Conservation (phyloP, 2,888 invertebrate species). For the Rhogogaster chlorosoma region DNA sequence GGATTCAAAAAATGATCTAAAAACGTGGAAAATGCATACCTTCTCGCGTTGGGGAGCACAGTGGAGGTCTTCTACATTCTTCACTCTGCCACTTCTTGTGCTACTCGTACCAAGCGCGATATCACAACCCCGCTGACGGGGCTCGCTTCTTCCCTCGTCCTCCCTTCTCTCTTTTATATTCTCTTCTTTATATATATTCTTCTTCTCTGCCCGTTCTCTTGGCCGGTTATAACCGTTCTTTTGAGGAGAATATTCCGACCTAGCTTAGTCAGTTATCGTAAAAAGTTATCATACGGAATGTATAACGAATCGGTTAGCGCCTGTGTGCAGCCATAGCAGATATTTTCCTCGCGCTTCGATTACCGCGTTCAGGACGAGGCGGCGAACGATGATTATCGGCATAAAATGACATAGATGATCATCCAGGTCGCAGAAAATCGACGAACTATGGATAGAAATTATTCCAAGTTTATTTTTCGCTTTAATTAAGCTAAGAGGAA, state of each 20-base stretch:
- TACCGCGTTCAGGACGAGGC: not conserved
- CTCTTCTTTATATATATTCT: not conserved
- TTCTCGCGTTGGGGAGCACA: not conserved
- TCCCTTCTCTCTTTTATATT: not conserved
- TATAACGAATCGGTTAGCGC: conserved; percentile 30
- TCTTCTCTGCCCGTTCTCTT: not conserved
- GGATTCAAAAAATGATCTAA: not conserved
- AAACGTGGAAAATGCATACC: not conserved
- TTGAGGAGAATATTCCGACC: conserved; percentile 11
- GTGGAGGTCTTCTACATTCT: conserved; percentile 44
- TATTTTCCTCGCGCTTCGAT: conserved; percentile 7
- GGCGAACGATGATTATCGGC: not conserved
- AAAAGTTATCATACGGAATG: conserved; percentile 32
- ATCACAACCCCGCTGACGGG: conserved; percentile 54
- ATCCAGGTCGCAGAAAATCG: not conserved
- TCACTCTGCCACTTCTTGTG: conserved; percentile 56
- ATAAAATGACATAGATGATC: not conserved
- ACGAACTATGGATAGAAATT: not conserved
- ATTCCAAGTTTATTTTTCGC: not conserved
- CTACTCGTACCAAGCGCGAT: conserved; percentile 46
- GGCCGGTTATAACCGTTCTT: not conserved
- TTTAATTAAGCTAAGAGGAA: not conserved
- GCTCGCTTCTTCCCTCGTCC: not conserved
- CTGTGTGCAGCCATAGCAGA: not conserved
- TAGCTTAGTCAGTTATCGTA: conserved; percentile 13